Conservation (phyloP, 35 echinoderm and acorn worm species). For the Apostichopus parvimensis region DNA sequence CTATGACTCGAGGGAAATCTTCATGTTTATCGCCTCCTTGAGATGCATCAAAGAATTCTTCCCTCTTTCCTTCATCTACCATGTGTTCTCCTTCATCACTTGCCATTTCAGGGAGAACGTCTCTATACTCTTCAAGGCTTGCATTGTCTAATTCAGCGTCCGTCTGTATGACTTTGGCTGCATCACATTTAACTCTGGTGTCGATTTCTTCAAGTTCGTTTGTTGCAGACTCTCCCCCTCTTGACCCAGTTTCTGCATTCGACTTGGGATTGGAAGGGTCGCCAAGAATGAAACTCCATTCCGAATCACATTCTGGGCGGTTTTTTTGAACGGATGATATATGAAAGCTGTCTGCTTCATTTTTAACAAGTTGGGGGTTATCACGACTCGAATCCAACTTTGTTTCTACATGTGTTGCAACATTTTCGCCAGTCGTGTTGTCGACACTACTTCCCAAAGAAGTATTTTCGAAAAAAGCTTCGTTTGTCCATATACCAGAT, state of each 20-base stretch:
- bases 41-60: neutral
- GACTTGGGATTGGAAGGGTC: neutral
- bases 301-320: neutral
- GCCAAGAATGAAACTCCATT: neutral
- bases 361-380: neutral
- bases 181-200: too few relatives aligned
- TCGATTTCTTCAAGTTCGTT: neutral
- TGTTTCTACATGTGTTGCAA: neutral
- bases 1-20: conserved; percentile 8
- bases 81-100: neutral
- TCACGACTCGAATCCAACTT: neutral
- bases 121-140: neutral
- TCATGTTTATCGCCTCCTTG: conserved; percentile 2
- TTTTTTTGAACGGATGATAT: neutral
- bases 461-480: conserved; percentile 27
- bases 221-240: neutral
- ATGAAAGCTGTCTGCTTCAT: neutral
- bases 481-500: conserved; percentile 38
- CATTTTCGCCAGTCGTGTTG: neutral
- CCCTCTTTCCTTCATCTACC: neutral
- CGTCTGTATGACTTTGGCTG: too few relatives aligned
- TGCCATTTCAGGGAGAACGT: neutral
- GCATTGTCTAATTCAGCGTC: neutral
- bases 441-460: neutral
- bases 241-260: neutral